Evolutionary conservation across 2,888 invertebrate species (phyloP), one percentile per base, ranked within the genome.

Genomic region (Abrostola triplasia): DNA sequence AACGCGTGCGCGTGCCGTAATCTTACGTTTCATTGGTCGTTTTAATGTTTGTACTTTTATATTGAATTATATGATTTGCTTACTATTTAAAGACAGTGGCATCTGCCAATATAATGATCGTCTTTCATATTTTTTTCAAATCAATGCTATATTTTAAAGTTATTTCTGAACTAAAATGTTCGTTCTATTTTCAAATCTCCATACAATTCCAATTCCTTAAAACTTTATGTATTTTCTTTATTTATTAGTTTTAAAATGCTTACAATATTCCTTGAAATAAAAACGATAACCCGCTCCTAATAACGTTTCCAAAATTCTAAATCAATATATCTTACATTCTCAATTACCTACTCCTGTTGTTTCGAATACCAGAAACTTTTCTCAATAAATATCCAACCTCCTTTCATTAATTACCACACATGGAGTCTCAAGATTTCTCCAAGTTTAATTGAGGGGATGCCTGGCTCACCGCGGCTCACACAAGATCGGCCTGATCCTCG

Each of bases 1-100:
- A 89, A 88, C 86, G 88, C 88, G 81, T 88, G 81, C 91, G 93
- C 92, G 93, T 92, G 93, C 91, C 90, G 88, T 84, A 89, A 91
- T 91, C 89, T 90, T 87, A 82, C 84, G 81, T 81, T 76, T 64
- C 73, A 75, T 76, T 80, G 74, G 74, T 74, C 65, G 76, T 65
- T 64, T 70, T 70, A 44, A 53, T 55, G 52, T 56, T 54, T 62
- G 60, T 63, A 60, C 51, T 54, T 51, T 56, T 24, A 24, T 62
- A 60, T 67, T 50, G 1, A 47, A 47, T 55, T 63, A 13, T 49
- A 36, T 42, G 11, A 38, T 49, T 36, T 35, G 36, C 36, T 36
- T 36, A 49, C 35, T 9, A 40, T 40, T 40, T 40, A 40, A 49
- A 36, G 11, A 35, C 44, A 13, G 10, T 38, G 9, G 6, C 1